Conservation (phyloP, 2,113 vertebrate genomes). For the Takifugu bimaculatus region DNA sequence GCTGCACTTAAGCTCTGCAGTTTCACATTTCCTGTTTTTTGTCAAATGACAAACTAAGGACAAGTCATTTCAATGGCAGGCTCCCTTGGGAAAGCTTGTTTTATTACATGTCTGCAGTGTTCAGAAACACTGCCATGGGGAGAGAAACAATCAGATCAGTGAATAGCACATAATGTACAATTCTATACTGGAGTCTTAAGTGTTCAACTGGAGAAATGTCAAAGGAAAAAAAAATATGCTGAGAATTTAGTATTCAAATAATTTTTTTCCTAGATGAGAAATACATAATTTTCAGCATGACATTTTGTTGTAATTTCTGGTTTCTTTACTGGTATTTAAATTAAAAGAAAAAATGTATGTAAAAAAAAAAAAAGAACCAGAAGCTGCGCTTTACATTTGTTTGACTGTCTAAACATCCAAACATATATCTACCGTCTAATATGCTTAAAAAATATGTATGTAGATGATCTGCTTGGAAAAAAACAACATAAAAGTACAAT, state of each 20-base stretch:
- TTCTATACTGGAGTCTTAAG: slow-evolving; percentile 39
- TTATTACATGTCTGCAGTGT: slow-evolving; percentile 67
- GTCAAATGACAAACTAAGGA: slow-evolving; percentile 11
- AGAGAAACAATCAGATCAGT: slow-evolving; percentile 58
- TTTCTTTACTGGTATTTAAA: slow-evolving; percentile 40
- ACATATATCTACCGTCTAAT: slow-evolving; percentile 50
- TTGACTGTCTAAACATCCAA: slow-evolving; percentile 48
- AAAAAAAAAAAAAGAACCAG: slow-evolving; percentile 48
- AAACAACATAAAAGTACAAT: not conserved
- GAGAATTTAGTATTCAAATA: slow-evolving; percentile 43
- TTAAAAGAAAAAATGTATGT: slow-evolving; percentile 55
- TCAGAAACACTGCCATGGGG: slow-evolving; percentile 58
- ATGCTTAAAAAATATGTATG: slow-evolving; percentile 36
- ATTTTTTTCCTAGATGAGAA: slow-evolving; percentile 35
- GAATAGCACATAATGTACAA: slow-evolving; percentile 57
- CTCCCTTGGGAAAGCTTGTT: slow-evolving; percentile 53
- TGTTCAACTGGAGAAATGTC: slow-evolving; percentile 47
- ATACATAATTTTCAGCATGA: slow-evolving; percentile 15
- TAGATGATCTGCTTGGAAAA: slow-evolving; percentile 25
- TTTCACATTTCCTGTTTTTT: not conserved
- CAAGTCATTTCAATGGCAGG: slow-evolving; percentile 38
- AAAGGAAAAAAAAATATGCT: slow-evolving; percentile 40
- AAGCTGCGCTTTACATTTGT: slow-evolving; percentile 60
- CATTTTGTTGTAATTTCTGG: slow-evolving; percentile 13
- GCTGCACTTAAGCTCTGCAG: no score